A percentile compares a stretch with the other conserved stretches of the same genome.
Conservation (phyloP, 2,888 invertebrate species). For the Sinelater perroti region DNA sequence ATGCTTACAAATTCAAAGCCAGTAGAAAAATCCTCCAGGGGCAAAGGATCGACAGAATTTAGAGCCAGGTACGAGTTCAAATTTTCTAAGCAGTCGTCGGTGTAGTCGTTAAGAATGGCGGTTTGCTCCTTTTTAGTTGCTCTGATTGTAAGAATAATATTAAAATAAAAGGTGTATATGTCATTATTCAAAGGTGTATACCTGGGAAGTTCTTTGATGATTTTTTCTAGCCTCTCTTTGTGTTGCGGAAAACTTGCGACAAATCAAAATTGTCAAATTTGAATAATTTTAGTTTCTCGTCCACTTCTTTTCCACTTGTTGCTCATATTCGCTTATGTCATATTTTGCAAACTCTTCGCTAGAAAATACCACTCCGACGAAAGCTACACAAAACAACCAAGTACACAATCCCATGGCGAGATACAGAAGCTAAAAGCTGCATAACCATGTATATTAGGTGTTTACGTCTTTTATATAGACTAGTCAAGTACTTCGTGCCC, state of each 20-base stretch:
- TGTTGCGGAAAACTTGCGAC: neutral
- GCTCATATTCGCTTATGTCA: neutral
- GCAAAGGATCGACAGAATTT: constrained; percentile 3
- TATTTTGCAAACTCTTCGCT: neutral
- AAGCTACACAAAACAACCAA: neutral
- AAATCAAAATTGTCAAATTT: neutral
- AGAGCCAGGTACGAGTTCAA: constrained; percentile 1
- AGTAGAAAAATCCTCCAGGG: constrained; percentile 11
- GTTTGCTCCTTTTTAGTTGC: neutral
- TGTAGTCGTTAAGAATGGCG: constrained; percentile 19
- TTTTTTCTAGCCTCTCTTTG: neutral
- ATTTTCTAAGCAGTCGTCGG: constrained; percentile 5
- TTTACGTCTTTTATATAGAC: no score
- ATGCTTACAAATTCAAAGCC: constrained; percentile 13
- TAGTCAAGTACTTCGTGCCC: no score
- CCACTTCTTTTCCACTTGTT: neutral
- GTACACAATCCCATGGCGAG: neutral
- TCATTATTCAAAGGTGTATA: neutral
- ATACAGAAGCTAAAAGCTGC: no score
- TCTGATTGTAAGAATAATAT: constrained; percentile 4
- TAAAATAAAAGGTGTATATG: no score
- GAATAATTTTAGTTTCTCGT: neutral
- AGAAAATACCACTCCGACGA: neutral
- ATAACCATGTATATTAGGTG: no score
- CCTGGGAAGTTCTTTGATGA: neutral